A percentile compares a stretch with the other conserved stretches of the same genome.
Evolutionary conservation across 2,113 vertebrate species (phyloP).

Genomic region (Phylloscopus trochilus): DNA sequence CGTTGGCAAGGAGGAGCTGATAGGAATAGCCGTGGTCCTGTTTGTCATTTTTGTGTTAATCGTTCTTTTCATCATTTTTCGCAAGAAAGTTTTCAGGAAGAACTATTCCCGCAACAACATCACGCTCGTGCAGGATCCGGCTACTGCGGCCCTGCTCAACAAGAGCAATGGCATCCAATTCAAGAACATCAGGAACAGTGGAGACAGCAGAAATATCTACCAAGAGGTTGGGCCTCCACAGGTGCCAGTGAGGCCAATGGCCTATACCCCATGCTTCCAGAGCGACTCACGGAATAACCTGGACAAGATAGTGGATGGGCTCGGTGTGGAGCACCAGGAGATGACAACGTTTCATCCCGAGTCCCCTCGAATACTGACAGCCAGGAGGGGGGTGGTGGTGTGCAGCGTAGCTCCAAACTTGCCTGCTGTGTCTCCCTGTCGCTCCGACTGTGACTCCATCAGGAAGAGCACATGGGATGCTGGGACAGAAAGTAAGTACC

Average conservation of each 20-base stretch:
- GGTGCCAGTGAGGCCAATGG: slow-evolving; percentile 94
- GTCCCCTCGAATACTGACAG: slow-evolving; percentile 87
- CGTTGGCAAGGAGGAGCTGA: slow-evolving; percentile 93
- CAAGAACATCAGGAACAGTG: slow-evolving; percentile 79
- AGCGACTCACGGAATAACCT: slow-evolving; percentile 86
- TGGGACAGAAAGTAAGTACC: slow-evolving; percentile 81
- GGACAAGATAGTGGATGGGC: slow-evolving; percentile 88
- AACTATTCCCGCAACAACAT: slow-evolving; percentile 94
- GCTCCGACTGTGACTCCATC: slow-evolving; percentile 92
- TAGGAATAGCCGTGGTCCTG: slow-evolving; percentile 90
- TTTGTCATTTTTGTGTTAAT: slow-evolving; percentile 88
- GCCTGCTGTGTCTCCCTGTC: slow-evolving; percentile 86
- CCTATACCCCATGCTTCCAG: slow-evolving; percentile 94
- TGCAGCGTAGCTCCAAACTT: slow-evolving; percentile 96
- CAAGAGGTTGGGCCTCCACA: slow-evolving; percentile 88
- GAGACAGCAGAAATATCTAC: slow-evolving; percentile 88
- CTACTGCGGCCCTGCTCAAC: slow-evolving; percentile 89
- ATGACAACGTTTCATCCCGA: slow-evolving; percentile 96
- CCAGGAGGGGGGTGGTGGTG: slow-evolving; percentile 89
- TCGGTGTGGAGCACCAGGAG: slow-evolving; percentile 86
- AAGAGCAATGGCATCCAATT: slow-evolving; percentile 92
- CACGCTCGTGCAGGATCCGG: slow-evolving; percentile 92
- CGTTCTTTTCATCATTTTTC: slow-evolving; percentile 89
- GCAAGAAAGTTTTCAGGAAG: slow-evolving; percentile 95
- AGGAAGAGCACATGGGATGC: slow-evolving; percentile 89